These are phyloP conservation scores for Zygaena filipendulae DNA, from an alignment of 2,888 invertebrate genomes.

Conservation along the genomic window DNA sequence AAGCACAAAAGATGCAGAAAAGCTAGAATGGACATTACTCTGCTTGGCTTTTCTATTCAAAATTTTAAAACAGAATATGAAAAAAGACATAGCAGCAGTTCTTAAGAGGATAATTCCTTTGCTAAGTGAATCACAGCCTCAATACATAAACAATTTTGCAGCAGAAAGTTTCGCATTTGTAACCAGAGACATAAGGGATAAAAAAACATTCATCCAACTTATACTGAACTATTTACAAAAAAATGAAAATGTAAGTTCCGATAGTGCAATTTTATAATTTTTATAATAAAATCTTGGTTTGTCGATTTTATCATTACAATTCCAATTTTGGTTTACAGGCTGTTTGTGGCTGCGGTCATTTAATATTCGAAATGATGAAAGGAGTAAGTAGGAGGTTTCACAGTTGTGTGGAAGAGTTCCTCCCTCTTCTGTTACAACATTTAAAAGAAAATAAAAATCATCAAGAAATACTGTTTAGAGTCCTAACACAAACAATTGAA, in stretches of 20 bases:
- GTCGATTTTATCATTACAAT: too few species aligned
- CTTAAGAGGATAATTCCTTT: constrained; percentile 79
- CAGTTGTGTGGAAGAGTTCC: constrained; percentile 78
- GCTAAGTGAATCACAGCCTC: constrained; percentile 79
- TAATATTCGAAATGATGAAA: constrained; percentile 89
- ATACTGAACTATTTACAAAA: constrained; percentile 74
- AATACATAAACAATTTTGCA: constrained; percentile 92
- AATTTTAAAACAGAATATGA: constrained; percentile 83
- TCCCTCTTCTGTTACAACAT: constrained; percentile 74
- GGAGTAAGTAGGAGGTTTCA: constrained; percentile 89
- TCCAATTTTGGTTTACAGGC: constrained; percentile 73
- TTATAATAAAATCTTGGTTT: neutral
- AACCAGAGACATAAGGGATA: constrained; percentile 87
- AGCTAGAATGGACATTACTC: constrained; percentile 86
- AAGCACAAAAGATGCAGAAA: constrained; percentile 82
- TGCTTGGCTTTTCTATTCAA: constrained; percentile 93
- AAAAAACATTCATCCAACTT: constrained; percentile 76
- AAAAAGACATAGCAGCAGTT: constrained; percentile 80
- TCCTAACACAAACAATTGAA: constrained; percentile 72
- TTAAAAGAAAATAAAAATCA: constrained; percentile 61
- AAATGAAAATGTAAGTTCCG: constrained; percentile 73
- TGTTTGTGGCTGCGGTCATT: constrained; percentile 82
- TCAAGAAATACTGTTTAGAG: constrained; percentile 68
- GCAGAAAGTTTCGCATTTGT: constrained; percentile 97
- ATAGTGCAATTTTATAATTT: constrained; percentile 6